Evolutionary conservation across 2,888 invertebrate genomes (phyloP).

Genomic region (Heliconius ismenius): DNA sequence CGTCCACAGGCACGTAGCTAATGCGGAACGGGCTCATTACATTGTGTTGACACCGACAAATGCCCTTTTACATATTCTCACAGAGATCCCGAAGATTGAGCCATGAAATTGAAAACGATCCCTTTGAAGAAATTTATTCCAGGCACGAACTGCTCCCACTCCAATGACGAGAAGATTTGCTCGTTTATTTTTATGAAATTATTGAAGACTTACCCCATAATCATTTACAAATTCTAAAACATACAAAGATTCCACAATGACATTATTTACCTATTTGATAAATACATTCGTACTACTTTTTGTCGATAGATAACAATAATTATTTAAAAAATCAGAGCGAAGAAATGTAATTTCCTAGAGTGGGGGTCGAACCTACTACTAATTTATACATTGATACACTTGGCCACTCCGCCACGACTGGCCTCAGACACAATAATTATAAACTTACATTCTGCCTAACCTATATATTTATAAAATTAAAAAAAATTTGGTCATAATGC

Average conservation of each 20-base stretch:
- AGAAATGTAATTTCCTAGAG: no score
- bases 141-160: constrained; percentile 79
- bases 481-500: constrained; percentile 35
- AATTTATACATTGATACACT: no score
- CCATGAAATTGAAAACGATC: constrained; percentile 82
- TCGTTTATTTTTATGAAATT: constrained; percentile 81
- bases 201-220: constrained; percentile 72
- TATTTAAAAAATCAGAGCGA: no score
- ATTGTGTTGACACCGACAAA: constrained; percentile 80
- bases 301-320: neutral
- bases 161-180: constrained; percentile 77
- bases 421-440: neutral
- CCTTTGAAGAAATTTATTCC: constrained; percentile 81
- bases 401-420: no score
- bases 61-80: constrained; percentile 80
- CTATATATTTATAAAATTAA: constrained; percentile 30
- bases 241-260: neutral
- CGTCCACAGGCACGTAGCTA: constrained; percentile 68
- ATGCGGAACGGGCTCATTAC: constrained; percentile 76
- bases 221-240: constrained; percentile 47
- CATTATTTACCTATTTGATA: neutral
- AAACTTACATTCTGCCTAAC: neutral
- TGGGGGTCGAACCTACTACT: no score
- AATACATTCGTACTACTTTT: neutral
- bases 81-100: constrained; percentile 80